phyloP scores from a whole-genome alignment of 53 echinoderm and acorn worm species.

The Echinarachnius parma region DNA sequence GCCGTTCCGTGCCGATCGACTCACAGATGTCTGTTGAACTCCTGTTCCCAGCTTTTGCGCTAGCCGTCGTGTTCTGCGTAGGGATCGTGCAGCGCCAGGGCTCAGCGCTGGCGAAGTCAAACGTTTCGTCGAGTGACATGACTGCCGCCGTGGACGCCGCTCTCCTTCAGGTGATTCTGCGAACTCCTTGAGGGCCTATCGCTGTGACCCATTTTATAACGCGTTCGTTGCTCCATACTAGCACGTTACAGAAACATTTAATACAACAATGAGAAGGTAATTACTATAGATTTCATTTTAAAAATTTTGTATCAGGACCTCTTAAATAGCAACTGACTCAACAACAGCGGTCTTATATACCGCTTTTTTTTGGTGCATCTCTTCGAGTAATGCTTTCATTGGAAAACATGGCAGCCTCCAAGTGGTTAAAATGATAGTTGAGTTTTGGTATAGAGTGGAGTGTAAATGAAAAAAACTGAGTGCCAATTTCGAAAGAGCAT shows the following conservation, averaged over 20 bases:
- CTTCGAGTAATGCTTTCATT: too few relatives aligned
- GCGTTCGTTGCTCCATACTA: constrained; percentile 97
- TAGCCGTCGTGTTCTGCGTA: constrained; percentile 81
- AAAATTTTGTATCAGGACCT: too few relatives aligned
- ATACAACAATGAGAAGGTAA: neutral
- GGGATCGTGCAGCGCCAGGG: constrained; percentile 91
- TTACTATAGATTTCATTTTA: neutral
- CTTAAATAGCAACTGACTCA: too few relatives aligned
- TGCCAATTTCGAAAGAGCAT: too few relatives aligned
- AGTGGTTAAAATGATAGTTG: too few relatives aligned
- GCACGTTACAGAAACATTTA: constrained; percentile 68
- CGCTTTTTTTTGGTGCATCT: too few relatives aligned
- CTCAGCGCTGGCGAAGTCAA: constrained; percentile 79
- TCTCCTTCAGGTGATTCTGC: constrained; percentile 88
- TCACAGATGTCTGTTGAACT: constrained; percentile 82
- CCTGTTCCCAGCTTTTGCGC: constrained; percentile 69
- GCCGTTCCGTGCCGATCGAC: constrained; percentile 79
- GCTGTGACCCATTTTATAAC: constrained; percentile 91
- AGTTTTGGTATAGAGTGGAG: too few relatives aligned
- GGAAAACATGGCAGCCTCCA: too few relatives aligned
- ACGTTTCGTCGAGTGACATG: constrained; percentile 83
- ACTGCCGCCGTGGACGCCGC: constrained; percentile 91
- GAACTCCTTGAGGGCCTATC: constrained; percentile 91
- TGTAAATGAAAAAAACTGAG: too few relatives aligned
- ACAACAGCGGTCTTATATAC: too few relatives aligned